Conservation (phyloP, 1,140 invertebrate genomes). For the Pectinophora gossypiella region DNA sequence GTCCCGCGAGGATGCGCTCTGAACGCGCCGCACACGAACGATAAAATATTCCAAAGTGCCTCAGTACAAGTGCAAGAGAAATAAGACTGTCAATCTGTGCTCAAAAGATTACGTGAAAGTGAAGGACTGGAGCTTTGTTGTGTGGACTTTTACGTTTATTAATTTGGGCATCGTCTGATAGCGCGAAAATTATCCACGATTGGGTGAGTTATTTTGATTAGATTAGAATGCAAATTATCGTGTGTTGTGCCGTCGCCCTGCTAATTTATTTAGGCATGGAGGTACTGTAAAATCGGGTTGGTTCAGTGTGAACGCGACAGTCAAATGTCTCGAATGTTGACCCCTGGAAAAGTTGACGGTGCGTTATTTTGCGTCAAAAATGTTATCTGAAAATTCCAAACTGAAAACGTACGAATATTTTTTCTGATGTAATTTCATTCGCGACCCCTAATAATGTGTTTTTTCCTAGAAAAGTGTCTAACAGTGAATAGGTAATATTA, state of each 20-base stretch:
- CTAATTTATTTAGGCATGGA: slow-evolving; percentile 37
- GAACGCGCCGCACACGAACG: slow-evolving; percentile 31
- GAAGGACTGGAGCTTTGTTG: slow-evolving; percentile 48
- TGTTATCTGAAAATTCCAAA: neutral
- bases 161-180: slow-evolving; percentile 51
- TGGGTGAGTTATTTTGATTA: slow-evolving; percentile 72
- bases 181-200: slow-evolving; percentile 69
- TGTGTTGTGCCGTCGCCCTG: slow-evolving; percentile 45
- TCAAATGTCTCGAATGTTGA: slow-evolving; percentile 36
- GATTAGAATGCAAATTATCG: slow-evolving; percentile 73
- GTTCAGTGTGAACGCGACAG: slow-evolving; percentile 36
- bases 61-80: slow-evolving; percentile 38
- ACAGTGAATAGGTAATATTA: too few relatives aligned
- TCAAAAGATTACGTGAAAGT: slow-evolving; percentile 54
- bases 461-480: too few relatives aligned
- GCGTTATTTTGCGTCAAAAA: too few relatives aligned
- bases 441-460: too few relatives aligned
- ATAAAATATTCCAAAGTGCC: slow-evolving; percentile 35
- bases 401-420: neutral
- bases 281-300: slow-evolving; percentile 33
- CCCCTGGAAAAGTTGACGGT: slow-evolving; percentile 13
- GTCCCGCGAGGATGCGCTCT: slow-evolving; percentile 51
- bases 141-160: slow-evolving; percentile 54
- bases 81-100: slow-evolving; percentile 57
- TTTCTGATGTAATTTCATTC: too few relatives aligned